Percentiles rank a stretch among this genome's conserved stretches.
Conservation (phyloP, 1,140 invertebrate genomes). For the Portunus trituberculatus region DNA sequence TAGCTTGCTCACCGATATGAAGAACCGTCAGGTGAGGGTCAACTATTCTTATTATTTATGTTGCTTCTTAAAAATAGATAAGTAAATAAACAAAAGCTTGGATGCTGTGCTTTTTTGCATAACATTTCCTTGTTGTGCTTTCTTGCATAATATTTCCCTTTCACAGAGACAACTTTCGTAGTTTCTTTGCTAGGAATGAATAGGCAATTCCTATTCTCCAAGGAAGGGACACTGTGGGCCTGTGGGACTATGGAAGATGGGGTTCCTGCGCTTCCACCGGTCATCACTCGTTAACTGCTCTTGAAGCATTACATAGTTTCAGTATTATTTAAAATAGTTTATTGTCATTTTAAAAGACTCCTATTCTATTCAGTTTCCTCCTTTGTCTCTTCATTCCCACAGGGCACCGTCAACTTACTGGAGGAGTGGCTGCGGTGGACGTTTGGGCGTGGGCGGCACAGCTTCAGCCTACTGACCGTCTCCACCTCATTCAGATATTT, state of each 20-base stretch:
- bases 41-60: not conserved
- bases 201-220: no score
- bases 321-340: not conserved
- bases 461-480: not conserved
- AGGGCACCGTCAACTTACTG: not conserved
- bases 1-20: not conserved
- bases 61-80: not conserved
- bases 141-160: not conserved
- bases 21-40: not conserved
- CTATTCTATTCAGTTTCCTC: not conserved
- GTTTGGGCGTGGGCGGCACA: not conserved
- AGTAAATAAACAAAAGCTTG: no score
- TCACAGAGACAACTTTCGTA: not conserved
- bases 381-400: not conserved
- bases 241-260: not conserved
- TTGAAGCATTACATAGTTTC: not conserved
- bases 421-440: not conserved
- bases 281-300: no score
- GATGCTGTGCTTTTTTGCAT: not conserved
- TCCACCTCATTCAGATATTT: not conserved
- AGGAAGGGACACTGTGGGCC: no score
- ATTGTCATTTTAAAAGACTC: not conserved
- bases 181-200: not conserved
- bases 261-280: not conserved
- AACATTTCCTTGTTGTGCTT: not conserved